These are phyloP conservation scores for Vulpes lagopus DNA, from an alignment of 2,113 vertebrate genomes.

Conservation along the genomic window DNA sequence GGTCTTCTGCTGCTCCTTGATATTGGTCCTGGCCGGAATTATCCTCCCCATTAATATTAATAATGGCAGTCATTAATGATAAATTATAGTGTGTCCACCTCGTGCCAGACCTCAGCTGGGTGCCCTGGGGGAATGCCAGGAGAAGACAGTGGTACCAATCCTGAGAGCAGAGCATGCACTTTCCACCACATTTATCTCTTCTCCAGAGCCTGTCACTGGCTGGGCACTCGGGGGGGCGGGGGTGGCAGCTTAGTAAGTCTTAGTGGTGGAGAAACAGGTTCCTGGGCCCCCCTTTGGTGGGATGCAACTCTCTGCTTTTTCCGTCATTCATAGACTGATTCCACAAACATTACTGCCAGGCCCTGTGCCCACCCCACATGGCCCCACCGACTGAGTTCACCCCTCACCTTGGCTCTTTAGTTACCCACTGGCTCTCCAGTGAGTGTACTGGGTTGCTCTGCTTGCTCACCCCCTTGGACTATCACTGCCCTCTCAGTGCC, in stretches of 20 bases:
- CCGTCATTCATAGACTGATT: background rate
- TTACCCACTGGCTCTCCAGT: background rate
- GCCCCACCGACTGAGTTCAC: no score
- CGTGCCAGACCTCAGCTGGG: background rate
- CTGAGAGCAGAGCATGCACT: background rate
- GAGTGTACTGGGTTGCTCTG: background rate
- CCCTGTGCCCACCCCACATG: background rate
- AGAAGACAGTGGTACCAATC: background rate
- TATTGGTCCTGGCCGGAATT: background rate
- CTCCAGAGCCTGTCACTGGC: background rate
- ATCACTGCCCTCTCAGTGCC: background rate
- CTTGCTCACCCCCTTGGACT: background rate
- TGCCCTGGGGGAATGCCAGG: background rate
- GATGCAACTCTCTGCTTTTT: background rate
- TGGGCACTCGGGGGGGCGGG: background rate
- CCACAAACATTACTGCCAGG: background rate
- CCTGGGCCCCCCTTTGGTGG: background rate
- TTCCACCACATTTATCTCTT: background rate
- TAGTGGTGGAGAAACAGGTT: background rate
- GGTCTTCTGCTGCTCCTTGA: background rate
- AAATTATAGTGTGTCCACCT: background rate
- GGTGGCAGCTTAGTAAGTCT: background rate
- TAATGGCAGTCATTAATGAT: background rate
- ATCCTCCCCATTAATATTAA: slow-evolving; percentile 11
- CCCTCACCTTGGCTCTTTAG: background rate